Evolutionary conservation across 2,888 invertebrate species (phyloP).

Genomic region (Drosophila stalkeri): DNA sequence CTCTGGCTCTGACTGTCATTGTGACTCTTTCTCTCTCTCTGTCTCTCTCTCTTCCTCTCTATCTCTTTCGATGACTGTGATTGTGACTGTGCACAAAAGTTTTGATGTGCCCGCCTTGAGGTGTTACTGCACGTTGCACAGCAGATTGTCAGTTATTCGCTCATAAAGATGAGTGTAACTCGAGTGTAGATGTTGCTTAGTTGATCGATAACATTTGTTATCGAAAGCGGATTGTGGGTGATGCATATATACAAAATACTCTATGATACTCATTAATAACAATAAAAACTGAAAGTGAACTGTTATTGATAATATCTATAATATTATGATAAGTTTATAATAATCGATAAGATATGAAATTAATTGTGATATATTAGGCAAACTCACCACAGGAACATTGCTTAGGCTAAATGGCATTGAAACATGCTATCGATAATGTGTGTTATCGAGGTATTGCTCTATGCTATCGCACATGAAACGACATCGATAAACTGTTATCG

Average conservation of each 20-base stretch:
- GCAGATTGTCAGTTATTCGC: neutral
- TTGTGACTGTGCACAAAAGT: constrained; percentile 12
- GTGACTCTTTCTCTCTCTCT: neutral
- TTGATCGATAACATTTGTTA: neutral
- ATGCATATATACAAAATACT: neutral
- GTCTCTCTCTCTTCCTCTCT: no score
- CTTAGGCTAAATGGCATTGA: neutral
- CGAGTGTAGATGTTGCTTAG: neutral
- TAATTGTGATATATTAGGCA: no score
- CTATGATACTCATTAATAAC: no score
- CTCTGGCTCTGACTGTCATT: constrained; percentile 22
- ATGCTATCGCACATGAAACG: no score
- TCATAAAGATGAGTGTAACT: neutral
- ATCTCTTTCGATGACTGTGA: constrained; percentile 3
- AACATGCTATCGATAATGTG: neutral
- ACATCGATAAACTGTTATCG: neutral
- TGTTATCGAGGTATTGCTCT: neutral
- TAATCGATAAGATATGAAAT: neutral
- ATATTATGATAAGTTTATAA: neutral
- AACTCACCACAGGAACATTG: no score
- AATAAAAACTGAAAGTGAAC: no score
- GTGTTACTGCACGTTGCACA: constrained; percentile 7
- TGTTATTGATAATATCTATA: neutral
- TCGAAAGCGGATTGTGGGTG: neutral
- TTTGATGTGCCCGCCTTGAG: constrained; percentile 18